These are phyloP conservation scores for Lepidocyrtinus sp. DNA, from an alignment of 2,888 invertebrate species.

Conservation along the genomic window DNA sequence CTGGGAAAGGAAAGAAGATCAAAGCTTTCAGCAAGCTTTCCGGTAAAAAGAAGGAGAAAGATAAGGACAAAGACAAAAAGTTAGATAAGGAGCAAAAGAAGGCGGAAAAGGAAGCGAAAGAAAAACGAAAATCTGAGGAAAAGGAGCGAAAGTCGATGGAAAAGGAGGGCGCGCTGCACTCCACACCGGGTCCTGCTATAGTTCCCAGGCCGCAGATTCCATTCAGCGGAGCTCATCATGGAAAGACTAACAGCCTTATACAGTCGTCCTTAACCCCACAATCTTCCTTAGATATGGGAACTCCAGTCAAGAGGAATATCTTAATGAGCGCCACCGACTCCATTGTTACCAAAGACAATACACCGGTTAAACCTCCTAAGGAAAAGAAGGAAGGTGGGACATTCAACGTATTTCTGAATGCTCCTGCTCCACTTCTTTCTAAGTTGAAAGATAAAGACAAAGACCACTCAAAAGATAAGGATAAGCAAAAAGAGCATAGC, in stretches of 20 bases:
- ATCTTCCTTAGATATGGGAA: slow-evolving; percentile 36
- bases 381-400: slow-evolving; percentile 55
- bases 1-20: slow-evolving; percentile 66
- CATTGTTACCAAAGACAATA: neutral
- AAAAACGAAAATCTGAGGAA: slow-evolving; percentile 60
- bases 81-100: slow-evolving; percentile 56
- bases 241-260: slow-evolving; percentile 36
- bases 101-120: slow-evolving; percentile 56
- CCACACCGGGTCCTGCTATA: slow-evolving; percentile 32
- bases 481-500: slow-evolving; percentile 47
- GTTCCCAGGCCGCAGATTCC: slow-evolving; percentile 48
- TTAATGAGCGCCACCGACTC: neutral
- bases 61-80: slow-evolving; percentile 55
- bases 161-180: slow-evolving; percentile 44
- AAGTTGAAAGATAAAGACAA: slow-evolving; percentile 62
- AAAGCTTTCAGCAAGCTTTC: slow-evolving; percentile 66
- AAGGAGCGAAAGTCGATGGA: slow-evolving; percentile 54
- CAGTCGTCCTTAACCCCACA: slow-evolving; percentile 39
- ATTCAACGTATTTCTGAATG: slow-evolving; percentile 68
- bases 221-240: slow-evolving; percentile 59
- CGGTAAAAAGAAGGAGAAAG: slow-evolving; percentile 63
- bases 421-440: slow-evolving; percentile 66
- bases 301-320: slow-evolving; percentile 27
- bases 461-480: slow-evolving; percentile 57
- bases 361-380: slow-evolving; percentile 42